phyloP scores from a whole-genome alignment of 1,140 invertebrate species.

The Forficula auricularia region DNA sequence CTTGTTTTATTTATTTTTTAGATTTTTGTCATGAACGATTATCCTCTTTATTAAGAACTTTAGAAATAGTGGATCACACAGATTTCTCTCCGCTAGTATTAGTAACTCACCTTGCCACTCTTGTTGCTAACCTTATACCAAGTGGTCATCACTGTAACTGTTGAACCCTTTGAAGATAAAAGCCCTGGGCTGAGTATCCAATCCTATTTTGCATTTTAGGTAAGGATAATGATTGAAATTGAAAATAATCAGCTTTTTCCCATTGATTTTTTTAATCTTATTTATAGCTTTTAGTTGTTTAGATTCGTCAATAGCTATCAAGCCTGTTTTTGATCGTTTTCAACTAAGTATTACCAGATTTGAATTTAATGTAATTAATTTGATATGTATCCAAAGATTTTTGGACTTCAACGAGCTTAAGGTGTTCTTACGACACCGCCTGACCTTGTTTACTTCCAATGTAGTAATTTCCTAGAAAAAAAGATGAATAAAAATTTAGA shows the following conservation, averaged over 20 bases:
- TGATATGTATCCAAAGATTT: conserved; percentile 99
- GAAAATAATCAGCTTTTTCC: no score
- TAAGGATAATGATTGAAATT: conserved; percentile 24
- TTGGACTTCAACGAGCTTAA: conserved; percentile 90
- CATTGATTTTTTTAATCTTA: no score
- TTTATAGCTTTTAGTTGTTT: conserved; percentile 66
- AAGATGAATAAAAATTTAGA: no score
- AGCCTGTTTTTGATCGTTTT: conserved; percentile 91
- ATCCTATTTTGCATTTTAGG: conserved; percentile 78
- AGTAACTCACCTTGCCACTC: conserved; percentile 75
- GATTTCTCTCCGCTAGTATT: conserved; percentile 73
- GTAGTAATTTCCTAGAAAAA: no score
- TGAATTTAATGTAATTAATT: no score
- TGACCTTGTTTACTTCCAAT: conserved; percentile 90
- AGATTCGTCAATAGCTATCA: conserved; percentile 96
- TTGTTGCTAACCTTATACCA: conserved; percentile 92
- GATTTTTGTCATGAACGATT: conserved; percentile 86
- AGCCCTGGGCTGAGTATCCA: conserved; percentile 87
- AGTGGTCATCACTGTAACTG: conserved; percentile 94
- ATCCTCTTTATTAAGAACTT: conserved; percentile 67
- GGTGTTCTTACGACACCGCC: conserved; percentile 54
- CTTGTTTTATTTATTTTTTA: no score
- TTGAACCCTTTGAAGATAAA: conserved; percentile 93
- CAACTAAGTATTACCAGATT: conserved; percentile 94
- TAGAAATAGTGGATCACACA: conserved; percentile 82